Conservation (phyloP, 2,797 vertebrate genomes). For the Tachyglossus aculeatus region DNA sequence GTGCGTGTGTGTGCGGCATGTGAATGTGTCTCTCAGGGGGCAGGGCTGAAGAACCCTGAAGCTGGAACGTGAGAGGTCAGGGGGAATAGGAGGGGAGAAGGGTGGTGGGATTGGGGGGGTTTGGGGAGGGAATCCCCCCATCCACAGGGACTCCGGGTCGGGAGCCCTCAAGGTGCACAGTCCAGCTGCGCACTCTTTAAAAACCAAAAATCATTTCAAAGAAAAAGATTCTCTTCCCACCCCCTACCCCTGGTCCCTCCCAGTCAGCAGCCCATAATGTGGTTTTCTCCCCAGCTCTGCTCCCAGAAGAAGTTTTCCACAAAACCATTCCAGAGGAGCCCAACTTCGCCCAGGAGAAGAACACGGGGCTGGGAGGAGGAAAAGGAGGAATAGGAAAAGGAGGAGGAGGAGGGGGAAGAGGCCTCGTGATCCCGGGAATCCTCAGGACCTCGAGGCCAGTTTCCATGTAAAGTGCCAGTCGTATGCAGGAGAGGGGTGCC, state of each 20-base stretch:
- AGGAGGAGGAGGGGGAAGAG: background rate
- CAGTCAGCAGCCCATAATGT: too few species aligned
- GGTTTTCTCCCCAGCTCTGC: background rate
- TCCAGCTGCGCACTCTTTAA: slow-evolving; percentile 56
- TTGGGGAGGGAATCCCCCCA: slow-evolving; percentile 32
- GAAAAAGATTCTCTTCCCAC: slow-evolving; percentile 53
- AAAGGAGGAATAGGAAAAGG: background rate
- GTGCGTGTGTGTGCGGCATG: too few species aligned
- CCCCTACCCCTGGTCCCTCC: too few species aligned
- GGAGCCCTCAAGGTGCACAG: slow-evolving; percentile 40
- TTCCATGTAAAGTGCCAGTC: slow-evolving; percentile 60
- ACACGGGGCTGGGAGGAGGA: background rate
- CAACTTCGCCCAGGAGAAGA: background rate
- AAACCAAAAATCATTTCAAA: slow-evolving; percentile 38
- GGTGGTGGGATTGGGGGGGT: background rate
- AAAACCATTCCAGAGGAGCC: background rate
- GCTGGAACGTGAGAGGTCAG: slow-evolving; percentile 22
- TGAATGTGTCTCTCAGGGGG: too few species aligned
- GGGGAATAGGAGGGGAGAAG: background rate
- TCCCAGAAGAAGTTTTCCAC: background rate
- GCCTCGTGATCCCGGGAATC: too few species aligned
- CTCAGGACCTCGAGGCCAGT: background rate
- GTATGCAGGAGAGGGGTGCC: slow-evolving; percentile 22
- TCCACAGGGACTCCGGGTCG: slow-evolving; percentile 62
- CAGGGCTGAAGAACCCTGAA: background rate